Percentiles rank a stretch among this genome's conserved stretches.
These are phyloP conservation scores for Hiodon tergisus DNA, from an alignment of 2,113 vertebrate genomes.

Conservation along the genomic window DNA sequence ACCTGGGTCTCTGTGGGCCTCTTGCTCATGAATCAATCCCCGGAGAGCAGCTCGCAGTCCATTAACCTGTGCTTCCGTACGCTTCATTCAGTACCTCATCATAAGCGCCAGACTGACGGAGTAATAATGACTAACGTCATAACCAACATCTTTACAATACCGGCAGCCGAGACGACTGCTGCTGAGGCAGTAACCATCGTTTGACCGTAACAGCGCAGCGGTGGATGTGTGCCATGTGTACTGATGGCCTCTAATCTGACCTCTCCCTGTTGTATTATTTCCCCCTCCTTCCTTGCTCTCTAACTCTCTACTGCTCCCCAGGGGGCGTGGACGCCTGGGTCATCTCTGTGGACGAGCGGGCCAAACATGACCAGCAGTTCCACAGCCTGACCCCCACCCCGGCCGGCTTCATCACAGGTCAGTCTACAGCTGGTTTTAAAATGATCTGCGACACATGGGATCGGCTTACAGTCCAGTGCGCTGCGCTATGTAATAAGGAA, in stretches of 20 bases:
- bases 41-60: no score
- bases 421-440: background rate
- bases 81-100: no score
- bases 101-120: no score
- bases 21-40: no score
- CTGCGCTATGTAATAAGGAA: no score
- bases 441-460: background rate
- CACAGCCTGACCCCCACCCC: constrained; percentile 84
- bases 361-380: constrained; percentile 97
- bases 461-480: background rate
- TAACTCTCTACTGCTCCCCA: constrained; percentile 31
- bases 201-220: background rate
- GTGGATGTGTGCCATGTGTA: background rate
- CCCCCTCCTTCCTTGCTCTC: background rate
- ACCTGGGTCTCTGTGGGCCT: no score
- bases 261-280: background rate
- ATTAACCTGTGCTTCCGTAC: no score
- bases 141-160: no score
- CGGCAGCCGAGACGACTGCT: no score
- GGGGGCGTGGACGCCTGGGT: constrained; percentile 90
- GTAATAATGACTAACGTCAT: no score
- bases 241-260: background rate
- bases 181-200: background rate
- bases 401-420: constrained; percentile 93
- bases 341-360: constrained; percentile 91